Conservation (phyloP, 1,140 invertebrate genomes). For the Drosophila lacteicornis region DNA sequence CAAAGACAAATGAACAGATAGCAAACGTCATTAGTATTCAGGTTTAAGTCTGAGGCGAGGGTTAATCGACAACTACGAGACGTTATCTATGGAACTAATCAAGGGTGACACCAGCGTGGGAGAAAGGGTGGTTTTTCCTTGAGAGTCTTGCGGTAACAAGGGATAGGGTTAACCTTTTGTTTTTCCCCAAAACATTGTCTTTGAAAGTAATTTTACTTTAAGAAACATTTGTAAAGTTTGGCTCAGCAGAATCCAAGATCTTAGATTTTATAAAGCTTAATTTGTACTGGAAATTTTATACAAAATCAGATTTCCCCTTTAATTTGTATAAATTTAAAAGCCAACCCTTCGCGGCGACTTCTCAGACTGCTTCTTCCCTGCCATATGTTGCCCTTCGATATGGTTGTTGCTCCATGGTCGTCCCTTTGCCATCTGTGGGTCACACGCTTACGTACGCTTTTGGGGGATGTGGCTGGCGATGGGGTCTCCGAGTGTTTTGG, state of each 20-base stretch:
- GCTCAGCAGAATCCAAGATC: neutral
- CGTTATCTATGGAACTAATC: conserved; percentile 29
- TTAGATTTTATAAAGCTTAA: neutral
- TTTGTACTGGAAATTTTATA: neutral
- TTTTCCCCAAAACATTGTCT: neutral
- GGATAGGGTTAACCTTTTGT: neutral
- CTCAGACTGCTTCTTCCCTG: conserved; percentile 1
- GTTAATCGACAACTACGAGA: conserved; percentile 32
- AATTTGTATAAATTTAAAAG: conserved; percentile 13
- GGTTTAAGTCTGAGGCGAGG: conserved; percentile 22
- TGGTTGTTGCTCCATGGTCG: conserved; percentile 4
- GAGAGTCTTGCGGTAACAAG: neutral
- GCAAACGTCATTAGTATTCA: conserved; percentile 73
- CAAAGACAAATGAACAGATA: conserved; percentile 58
- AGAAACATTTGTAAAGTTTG: neutral
- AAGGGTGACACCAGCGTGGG: conserved; percentile 22
- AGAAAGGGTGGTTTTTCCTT: neutral
- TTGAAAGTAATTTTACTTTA: neutral
- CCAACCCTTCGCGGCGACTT: conserved; percentile 4
- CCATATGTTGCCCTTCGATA: conserved; percentile 26
- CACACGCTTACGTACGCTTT: conserved; percentile 18
- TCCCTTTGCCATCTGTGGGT: conserved; percentile 31
- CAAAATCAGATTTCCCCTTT: conserved; percentile 4
- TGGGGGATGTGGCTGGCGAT: neutral
- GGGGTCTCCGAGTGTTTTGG: conserved; percentile 10